Evolutionary conservation across 2,888 invertebrate species (phyloP).

Genomic region (Drosophila ustulata): DNA sequence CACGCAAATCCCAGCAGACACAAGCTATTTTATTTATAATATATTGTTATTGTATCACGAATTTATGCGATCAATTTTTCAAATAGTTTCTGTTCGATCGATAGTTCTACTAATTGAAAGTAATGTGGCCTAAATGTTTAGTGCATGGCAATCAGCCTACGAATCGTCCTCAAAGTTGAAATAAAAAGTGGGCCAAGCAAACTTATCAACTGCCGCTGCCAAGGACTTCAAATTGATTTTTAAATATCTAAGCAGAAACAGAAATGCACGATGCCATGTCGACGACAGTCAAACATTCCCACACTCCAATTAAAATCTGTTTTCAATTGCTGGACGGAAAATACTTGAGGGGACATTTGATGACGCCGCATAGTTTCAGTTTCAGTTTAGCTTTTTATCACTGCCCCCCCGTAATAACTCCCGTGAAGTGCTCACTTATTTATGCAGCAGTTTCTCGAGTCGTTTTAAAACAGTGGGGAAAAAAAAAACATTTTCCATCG

Average conservation of each 20-base stretch:
- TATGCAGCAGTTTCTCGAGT: slow-evolving; percentile 26
- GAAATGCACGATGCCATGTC: not conserved
- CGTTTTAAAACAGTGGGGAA: slow-evolving; percentile 12
- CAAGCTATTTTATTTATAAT: no score
- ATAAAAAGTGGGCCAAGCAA: not conserved
- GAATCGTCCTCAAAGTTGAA: not conserved
- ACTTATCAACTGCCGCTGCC: not conserved
- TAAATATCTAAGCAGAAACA: not conserved
- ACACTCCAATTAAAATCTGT: slow-evolving; percentile 5
- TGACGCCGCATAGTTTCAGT: slow-evolving; percentile 5
- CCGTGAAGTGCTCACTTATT: slow-evolving; percentile 37
- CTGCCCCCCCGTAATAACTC: slow-evolving; percentile 10
- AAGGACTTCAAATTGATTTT: not conserved
- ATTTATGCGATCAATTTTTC: no score
- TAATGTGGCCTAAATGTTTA: no score
- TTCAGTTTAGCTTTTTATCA: slow-evolving; percentile 14
- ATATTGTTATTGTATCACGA: no score
- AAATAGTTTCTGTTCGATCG: no score
- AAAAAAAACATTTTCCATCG: slow-evolving; percentile 26
- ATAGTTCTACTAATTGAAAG: no score
- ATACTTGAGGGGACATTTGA: slow-evolving; percentile 16
- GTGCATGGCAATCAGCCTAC: no score
- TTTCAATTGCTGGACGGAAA: slow-evolving; percentile 22
- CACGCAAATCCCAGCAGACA: no score
- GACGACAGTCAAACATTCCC: not conserved